These are phyloP conservation scores for Saccostrea glomerata DNA, from an alignment of 1,140 invertebrate genomes.

Conservation along the genomic window DNA sequence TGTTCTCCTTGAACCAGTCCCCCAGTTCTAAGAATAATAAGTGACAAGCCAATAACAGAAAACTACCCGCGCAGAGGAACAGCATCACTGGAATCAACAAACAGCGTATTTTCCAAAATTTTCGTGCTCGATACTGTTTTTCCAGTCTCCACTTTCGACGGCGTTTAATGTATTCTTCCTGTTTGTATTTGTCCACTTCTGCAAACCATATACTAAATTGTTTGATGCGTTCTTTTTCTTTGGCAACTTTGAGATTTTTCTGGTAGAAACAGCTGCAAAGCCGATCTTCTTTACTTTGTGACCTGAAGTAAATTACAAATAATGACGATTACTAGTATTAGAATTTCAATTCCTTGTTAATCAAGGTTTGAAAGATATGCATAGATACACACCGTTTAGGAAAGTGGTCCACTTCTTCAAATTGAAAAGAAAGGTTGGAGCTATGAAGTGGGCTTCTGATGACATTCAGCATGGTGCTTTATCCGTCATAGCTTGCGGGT, in stretches of 20 bases:
- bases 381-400: background rate
- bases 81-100: background rate
- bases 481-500: too few relatives aligned
- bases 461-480: background rate
- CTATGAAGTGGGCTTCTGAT: background rate
- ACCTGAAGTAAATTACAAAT: background rate
- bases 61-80: background rate
- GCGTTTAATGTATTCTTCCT: constrained; percentile 26
- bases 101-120: background rate
- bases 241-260: background rate
- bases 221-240: constrained; percentile 24
- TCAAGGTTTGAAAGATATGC: background rate
- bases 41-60: background rate
- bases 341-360: background rate
- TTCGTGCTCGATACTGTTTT: background rate
- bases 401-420: constrained; percentile 2
- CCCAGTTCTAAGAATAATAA: background rate
- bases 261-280: background rate
- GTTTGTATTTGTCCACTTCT: constrained; percentile 1
- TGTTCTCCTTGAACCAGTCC: background rate
- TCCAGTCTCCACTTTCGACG: background rate
- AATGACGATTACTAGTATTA: background rate
- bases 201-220: constrained; percentile 37
- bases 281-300: background rate
- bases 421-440: background rate